Evolutionary conservation across 2,888 invertebrate species (phyloP).

Genomic region (Drosophila quasianomalipes): DNA sequence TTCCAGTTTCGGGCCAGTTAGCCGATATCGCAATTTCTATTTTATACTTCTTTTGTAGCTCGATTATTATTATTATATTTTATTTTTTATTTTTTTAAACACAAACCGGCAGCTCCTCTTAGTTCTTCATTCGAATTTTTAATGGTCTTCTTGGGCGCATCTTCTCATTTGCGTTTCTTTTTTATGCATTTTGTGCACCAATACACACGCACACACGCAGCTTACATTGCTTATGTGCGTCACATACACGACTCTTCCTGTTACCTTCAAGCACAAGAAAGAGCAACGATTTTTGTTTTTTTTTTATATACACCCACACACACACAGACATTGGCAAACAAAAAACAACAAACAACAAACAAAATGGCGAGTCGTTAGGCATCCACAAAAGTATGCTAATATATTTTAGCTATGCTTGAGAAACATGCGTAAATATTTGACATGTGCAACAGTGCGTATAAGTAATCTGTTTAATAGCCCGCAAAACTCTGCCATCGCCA

Average conservation of each 20-base stretch:
- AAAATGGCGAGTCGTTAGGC: conserved; percentile 9
- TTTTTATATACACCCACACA: neutral
- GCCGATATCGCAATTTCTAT: conserved; percentile 36
- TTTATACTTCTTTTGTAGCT: neutral
- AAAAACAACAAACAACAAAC: neutral
- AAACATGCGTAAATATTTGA: conserved; percentile 74
- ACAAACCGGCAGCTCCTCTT: conserved; percentile 14
- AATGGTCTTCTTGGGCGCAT: conserved; percentile 38
- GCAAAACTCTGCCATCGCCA: conserved; percentile 56
- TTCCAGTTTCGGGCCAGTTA: conserved; percentile 29
- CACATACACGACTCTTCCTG: conserved; percentile 19
- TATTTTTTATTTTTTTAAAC: neutral
- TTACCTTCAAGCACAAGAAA: conserved; percentile 29
- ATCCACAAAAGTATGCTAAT: conserved; percentile 60
- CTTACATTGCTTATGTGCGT: conserved; percentile 47
- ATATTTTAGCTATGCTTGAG: conserved; percentile 52
- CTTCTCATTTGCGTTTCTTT: conserved; percentile 31
- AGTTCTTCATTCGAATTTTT: conserved; percentile 20
- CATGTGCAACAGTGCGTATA: conserved; percentile 74
- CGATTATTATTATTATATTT: neutral
- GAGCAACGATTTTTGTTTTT: conserved; percentile 19
- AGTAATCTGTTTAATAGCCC: conserved; percentile 74
- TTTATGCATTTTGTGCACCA: conserved; percentile 45
- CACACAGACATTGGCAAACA: no score
- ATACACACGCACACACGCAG: conserved; percentile 20